A percentile compares a stretch with the other conserved stretches of the same genome.
Conservation (phyloP, 2,888 invertebrate genomes). For the Anticlea derivata region DNA sequence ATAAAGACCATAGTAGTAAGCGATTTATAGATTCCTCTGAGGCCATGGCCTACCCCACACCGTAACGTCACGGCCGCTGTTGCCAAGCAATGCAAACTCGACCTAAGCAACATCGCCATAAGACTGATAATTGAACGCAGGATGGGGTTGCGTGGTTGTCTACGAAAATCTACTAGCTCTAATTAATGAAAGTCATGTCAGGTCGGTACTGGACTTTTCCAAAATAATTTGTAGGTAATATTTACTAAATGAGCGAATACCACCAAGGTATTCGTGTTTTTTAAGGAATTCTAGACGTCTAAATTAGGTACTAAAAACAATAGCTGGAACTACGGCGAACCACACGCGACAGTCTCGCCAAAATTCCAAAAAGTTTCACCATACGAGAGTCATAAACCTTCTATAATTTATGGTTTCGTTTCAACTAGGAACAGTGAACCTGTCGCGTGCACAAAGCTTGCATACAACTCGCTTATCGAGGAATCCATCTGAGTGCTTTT, state of each 20-base stretch:
- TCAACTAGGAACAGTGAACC: constrained; percentile 24
- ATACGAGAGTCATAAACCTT: constrained; percentile 17
- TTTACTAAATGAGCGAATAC: constrained; percentile 17
- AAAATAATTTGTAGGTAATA: constrained; percentile 3
- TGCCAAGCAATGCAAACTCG: neutral
- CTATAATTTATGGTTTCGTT: constrained; percentile 19
- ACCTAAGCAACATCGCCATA: neutral
- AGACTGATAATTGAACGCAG: too few species aligned
- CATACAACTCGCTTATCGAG: constrained; percentile 20
- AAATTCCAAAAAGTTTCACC: constrained; percentile 23
- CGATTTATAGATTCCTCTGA: neutral
- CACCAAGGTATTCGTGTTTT: constrained; percentile 21
- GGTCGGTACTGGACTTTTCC: neutral
- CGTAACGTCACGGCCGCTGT: neutral
- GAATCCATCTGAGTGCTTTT: constrained; percentile 27
- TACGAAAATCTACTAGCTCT: neutral
- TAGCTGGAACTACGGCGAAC: constrained; percentile 10
- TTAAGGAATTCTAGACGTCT: constrained; percentile 24
- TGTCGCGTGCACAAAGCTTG: constrained; percentile 22
- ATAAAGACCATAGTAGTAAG: too few species aligned
- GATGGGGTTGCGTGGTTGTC: too few species aligned
- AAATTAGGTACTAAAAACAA: constrained; percentile 28
- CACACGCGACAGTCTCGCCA: constrained; percentile 22
- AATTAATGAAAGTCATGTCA: neutral
- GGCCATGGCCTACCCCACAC: constrained; percentile 7